Conservation (phyloP, 2,888 invertebrate species). For the Actias luna region DNA sequence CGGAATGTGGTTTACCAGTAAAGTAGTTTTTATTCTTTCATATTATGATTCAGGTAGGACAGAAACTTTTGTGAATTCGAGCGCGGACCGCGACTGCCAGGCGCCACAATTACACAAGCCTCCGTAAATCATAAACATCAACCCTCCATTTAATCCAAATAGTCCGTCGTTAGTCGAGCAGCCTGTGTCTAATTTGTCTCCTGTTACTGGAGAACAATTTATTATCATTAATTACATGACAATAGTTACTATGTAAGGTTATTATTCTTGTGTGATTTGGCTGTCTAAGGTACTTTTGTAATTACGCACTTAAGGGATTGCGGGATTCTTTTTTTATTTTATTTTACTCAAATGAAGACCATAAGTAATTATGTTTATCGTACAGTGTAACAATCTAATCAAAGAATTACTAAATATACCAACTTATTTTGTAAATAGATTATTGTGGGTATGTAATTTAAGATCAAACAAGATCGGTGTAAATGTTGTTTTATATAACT, state of each 20-base stretch:
- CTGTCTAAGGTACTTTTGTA: background rate
- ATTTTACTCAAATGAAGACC: background rate
- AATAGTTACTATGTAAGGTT: slow-evolving; percentile 51
- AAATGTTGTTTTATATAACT: no score
- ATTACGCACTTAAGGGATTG: no score
- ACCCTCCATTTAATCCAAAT: slow-evolving; percentile 81
- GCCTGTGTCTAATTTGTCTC: slow-evolving; percentile 81
- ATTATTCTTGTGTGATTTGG: slow-evolving; percentile 22
- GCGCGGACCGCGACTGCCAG: slow-evolving; percentile 63
- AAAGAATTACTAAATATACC: no score
- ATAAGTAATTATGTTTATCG: no score
- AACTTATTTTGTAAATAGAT: background rate
- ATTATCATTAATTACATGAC: slow-evolving; percentile 79
- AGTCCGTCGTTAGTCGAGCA: slow-evolving; percentile 80
- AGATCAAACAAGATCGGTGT: background rate
- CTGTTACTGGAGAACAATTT: slow-evolving; percentile 79
- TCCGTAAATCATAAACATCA: slow-evolving; percentile 82
- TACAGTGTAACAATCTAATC: no score
- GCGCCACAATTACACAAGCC: slow-evolving; percentile 78
- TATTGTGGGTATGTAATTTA: background rate
- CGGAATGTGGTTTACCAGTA: background rate
- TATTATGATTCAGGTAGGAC: background rate
- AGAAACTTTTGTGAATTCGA: slow-evolving; percentile 30
- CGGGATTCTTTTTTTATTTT: no score
- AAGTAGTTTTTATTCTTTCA: slow-evolving; percentile 17